These are phyloP conservation scores for Drosophila santomea DNA, from an alignment of 1,140 invertebrate species.

Conservation along the genomic window DNA sequence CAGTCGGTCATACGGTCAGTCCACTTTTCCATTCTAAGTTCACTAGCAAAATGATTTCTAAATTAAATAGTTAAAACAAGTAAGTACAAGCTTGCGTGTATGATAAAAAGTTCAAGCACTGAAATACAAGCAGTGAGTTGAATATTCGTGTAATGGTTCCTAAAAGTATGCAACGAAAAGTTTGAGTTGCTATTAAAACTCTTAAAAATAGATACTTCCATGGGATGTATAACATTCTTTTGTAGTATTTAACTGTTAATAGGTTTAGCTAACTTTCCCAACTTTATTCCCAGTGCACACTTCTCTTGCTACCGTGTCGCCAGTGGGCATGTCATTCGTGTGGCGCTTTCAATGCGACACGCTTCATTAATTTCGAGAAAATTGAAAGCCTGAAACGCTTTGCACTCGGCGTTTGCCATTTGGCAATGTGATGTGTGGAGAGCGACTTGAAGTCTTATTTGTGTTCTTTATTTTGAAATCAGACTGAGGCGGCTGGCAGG, in stretches of 20 bases:
- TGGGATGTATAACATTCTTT: neutral
- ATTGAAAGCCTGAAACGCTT: slow-evolving; percentile 59
- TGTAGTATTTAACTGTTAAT: no score
- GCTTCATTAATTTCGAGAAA: slow-evolving; percentile 73
- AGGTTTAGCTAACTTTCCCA: no score
- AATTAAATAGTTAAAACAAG: no score
- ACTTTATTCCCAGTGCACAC: slow-evolving; percentile 7
- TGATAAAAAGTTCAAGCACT: neutral
- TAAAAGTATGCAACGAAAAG: neutral
- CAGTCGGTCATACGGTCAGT: slow-evolving; percentile 17
- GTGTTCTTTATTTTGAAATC: slow-evolving; percentile 34
- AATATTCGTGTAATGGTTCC: neutral
- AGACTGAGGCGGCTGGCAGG: neutral
- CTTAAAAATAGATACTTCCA: no score
- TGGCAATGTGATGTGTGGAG: slow-evolving; percentile 31
- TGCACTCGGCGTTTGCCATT: slow-evolving; percentile 14
- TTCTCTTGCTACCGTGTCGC: slow-evolving; percentile 12
- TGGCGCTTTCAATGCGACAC: slow-evolving; percentile 62
- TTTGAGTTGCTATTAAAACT: neutral
- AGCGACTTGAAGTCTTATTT: slow-evolving; percentile 57
- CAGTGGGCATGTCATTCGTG: slow-evolving; percentile 45
- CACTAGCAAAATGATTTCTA: slow-evolving; percentile 1
- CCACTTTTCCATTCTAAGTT: slow-evolving; percentile 12
- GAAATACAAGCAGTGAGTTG: neutral
- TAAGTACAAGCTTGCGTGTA: no score